Conservation (phyloP, 2,888 invertebrate genomes). For the Calliopum simillimum region DNA sequence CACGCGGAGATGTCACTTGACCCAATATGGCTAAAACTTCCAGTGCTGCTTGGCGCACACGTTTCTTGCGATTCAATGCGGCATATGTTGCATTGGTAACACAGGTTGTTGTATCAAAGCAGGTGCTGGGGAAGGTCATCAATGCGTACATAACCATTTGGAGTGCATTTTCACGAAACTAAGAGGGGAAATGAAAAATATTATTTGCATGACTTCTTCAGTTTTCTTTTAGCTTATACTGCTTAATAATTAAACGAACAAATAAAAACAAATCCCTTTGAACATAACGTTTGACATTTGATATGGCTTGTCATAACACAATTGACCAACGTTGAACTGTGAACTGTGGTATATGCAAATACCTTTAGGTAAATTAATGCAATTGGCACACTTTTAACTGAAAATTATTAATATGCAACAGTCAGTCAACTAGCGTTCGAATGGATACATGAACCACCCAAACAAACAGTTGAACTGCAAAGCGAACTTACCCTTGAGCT, state of each 20-base stretch:
- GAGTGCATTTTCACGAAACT: conserved; percentile 80
- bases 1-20: conserved; percentile 75
- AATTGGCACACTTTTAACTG: conserved; percentile 40
- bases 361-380: conserved; percentile 26
- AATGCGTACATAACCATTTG: conserved; percentile 82
- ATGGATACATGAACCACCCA: conserved; percentile 10
- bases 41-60: conserved; percentile 81
- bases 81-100: conserved; percentile 65
- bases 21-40: conserved; percentile 84
- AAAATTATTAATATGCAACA: conserved; percentile 25
- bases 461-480: not conserved
- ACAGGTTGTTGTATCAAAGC: conserved; percentile 72
- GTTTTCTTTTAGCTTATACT: no score
- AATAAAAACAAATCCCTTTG: no score
- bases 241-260: no score
- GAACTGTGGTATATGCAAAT: not conserved
- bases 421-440: conserved; percentile 17
- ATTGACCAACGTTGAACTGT: no score
- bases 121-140: conserved; percentile 82
- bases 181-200: not conserved
- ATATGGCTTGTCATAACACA: no score
- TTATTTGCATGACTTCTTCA: no score
- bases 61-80: conserved; percentile 74
- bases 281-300: no score
- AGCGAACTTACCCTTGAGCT: conserved; percentile 64